phyloP scores from a whole-genome alignment of 2,797 vertebrate genomes.

The Eurystomus glaucurus region DNA sequence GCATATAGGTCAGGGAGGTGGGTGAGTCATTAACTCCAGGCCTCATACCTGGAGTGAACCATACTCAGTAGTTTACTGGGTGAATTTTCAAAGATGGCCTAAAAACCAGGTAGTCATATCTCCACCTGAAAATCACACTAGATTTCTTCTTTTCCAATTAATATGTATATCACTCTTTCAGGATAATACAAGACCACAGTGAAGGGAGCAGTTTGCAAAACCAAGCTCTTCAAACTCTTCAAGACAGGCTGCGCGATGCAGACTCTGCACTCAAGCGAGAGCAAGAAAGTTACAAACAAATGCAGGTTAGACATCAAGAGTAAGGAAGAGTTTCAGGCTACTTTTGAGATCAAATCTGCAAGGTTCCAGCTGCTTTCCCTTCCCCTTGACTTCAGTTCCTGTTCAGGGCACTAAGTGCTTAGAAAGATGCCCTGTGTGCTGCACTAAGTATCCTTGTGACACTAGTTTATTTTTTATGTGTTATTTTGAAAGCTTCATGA shows the following conservation, averaged over 20 bases:
- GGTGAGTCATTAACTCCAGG: not conserved
- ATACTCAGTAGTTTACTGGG: not conserved
- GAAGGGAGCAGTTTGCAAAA: conserved; percentile 94
- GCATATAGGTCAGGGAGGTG: not conserved
- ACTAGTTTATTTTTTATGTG: not conserved
- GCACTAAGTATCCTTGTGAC: not conserved
- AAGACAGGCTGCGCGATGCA: conserved; percentile 91
- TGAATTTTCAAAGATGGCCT: not conserved
- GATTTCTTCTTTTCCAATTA: not conserved
- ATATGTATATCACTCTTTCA: conserved; percentile 62
- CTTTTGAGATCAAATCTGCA: not conserved
- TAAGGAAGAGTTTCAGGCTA: not conserved
- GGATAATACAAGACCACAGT: conserved; percentile 93
- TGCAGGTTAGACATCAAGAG: conserved; percentile 89
- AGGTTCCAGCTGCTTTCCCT: not conserved
- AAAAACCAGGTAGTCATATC: not conserved
- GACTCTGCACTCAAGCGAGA: conserved; percentile 90
- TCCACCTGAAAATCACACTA: not conserved
- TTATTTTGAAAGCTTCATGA: not conserved
- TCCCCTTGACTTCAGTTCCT: not conserved
- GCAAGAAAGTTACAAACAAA: conserved; percentile 93
- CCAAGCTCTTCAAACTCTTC: conserved; percentile 92
- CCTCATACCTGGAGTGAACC: not conserved
- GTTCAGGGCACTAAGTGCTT: not conserved
- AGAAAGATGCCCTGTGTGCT: not conserved